Evolutionary conservation across 2,113 vertebrate genomes (phyloP).

Genomic region (Callithrix jacchus): DNA sequence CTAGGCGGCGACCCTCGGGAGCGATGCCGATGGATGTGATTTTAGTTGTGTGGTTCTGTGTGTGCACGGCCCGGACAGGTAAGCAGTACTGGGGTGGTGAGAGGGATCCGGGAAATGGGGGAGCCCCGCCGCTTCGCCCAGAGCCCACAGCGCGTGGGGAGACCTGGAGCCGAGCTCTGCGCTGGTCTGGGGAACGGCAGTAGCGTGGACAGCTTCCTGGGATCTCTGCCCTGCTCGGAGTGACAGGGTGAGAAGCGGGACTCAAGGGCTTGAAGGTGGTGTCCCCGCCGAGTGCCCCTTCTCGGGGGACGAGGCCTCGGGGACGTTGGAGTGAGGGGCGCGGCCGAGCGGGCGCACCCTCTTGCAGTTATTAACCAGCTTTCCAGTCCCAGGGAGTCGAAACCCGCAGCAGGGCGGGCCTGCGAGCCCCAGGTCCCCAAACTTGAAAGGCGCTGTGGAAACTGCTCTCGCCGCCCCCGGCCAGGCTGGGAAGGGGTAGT

Average conservation of each 20-base stretch:
- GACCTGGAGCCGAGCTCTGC: neutral
- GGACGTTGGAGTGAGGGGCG: slow-evolving; percentile 44
- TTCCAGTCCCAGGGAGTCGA: neutral
- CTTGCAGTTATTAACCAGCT: neutral
- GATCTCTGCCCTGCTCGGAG: neutral
- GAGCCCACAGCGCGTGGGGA: neutral
- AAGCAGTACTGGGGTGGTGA: slow-evolving; percentile 63
- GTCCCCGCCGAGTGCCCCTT: neutral
- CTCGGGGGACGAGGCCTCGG: neutral
- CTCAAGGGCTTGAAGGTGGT: neutral
- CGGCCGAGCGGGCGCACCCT: slow-evolving; percentile 43
- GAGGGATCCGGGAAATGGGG: neutral
- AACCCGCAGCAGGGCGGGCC: neutral
- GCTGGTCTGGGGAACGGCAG: neutral
- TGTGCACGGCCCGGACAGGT: slow-evolving; percentile 89
- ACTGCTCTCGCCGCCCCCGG: neutral
- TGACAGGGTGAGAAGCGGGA: neutral
- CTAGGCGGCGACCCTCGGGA: slow-evolving; percentile 57
- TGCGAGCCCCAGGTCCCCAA: neutral
- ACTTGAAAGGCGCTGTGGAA: slow-evolving; percentile 51
- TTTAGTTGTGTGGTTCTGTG: slow-evolving; percentile 85
- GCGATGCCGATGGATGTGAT: slow-evolving; percentile 86
- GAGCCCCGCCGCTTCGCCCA: neutral
- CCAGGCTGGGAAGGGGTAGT: neutral
- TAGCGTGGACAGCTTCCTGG: neutral